Evolutionary conservation across 2,797 vertebrate species (phyloP).

Genomic region (Platalea minor): DNA sequence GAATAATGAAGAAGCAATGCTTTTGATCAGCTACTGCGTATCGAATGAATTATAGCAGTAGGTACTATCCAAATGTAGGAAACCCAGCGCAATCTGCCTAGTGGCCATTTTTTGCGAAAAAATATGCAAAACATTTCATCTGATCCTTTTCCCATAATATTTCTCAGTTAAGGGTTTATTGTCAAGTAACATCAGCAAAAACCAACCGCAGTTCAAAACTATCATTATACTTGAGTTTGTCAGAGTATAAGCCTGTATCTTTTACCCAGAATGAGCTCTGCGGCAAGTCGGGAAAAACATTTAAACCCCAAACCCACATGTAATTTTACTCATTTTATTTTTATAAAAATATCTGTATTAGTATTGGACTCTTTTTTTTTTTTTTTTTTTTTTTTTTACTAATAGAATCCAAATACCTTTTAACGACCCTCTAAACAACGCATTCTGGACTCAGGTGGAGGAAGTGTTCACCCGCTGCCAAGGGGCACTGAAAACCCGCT

Average conservation of each 20-base stretch:
- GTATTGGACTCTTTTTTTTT: not conserved
- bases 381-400: not conserved
- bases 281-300: not conserved
- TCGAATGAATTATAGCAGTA: not conserved
- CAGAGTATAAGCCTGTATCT: not conserved
- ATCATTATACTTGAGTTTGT: not conserved
- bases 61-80: not conserved
- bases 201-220: not conserved
- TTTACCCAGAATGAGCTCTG: not conserved
- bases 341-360: not conserved
- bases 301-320: not conserved
- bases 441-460: not conserved
- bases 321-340: not conserved
- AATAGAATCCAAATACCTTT: not conserved
- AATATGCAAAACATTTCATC: not conserved
- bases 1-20: not conserved
- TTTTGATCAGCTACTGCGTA: not conserved
- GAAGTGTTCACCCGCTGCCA: not conserved
- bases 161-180: not conserved
- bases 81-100: not conserved
- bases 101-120: not conserved
- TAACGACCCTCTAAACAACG: not conserved
- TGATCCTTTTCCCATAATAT: not conserved
- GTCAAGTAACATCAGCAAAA: not conserved
- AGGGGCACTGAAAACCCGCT: not conserved